Evolutionary conservation across 2,113 vertebrate species (phyloP).

Genomic region (Accipiter virgatus): DNA sequence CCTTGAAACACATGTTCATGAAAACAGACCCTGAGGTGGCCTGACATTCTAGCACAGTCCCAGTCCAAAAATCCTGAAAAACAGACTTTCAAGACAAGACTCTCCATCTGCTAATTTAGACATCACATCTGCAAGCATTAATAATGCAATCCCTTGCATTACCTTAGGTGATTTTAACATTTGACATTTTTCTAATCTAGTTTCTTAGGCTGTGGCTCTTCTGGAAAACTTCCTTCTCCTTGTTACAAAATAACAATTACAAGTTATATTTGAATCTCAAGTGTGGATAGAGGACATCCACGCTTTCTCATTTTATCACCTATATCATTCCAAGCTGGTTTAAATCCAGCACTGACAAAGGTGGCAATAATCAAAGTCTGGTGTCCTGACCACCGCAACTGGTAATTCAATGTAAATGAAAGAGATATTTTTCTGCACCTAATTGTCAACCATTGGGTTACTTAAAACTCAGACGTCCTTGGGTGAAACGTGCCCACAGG

Average conservation of each 20-base stretch:
- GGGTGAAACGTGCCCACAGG: neutral
- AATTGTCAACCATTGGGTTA: neutral
- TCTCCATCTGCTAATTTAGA: neutral
- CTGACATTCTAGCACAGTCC: neutral
- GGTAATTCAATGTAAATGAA: neutral
- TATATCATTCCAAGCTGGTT: neutral
- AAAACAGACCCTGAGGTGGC: neutral
- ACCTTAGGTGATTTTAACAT: neutral
- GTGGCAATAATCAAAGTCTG: neutral
- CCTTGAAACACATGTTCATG: neutral
- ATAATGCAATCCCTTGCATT: neutral
- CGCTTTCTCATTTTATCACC: neutral
- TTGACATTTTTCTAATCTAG: neutral
- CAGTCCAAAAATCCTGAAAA: neutral
- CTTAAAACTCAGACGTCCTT: neutral
- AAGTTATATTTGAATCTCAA: neutral
- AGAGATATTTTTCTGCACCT: neutral
- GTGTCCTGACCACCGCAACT: neutral
- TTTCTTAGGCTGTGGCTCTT: neutral
- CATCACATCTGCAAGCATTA: neutral
- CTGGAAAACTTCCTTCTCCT: neutral
- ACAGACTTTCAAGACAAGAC: neutral
- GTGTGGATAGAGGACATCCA: neutral
- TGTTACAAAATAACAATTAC: neutral
- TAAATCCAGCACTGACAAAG: neutral